Base-by-base conservation (phyloP, 2,797 vertebrate species). In the Kryptopterus vitreolus region DNA sequence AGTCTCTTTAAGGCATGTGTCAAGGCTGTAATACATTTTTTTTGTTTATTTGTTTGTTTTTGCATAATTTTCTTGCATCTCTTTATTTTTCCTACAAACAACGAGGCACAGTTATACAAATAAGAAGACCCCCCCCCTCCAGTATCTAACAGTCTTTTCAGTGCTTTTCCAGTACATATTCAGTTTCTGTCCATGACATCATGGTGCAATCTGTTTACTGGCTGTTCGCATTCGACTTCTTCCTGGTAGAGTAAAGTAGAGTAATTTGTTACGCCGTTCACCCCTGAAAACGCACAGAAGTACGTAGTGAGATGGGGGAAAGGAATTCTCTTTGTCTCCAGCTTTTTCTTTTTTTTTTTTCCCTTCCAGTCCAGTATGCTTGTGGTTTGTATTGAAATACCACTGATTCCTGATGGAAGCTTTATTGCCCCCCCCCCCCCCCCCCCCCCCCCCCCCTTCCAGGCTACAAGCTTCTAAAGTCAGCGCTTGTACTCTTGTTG, bases 261-360 rank as follows among this genome's bases (percentile, higher is more conserved):
- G 29, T 16, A 20, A 69, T 76, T 26, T 81, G 43, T 65, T 71
- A 85, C 58, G 57, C 61, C 70, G 3, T 70, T n/a, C 46, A 43
- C 18, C 10, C 50, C 79, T 70, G 80, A 55, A 78, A 81, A 89
- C 87, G 80, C 79, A 59, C 79, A 82, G 80, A 46, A 81, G 73
- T 76, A 82, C 77, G 74, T 80, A 82, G 77, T 74, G 59, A 83
- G 79, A 82, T 50, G 69, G 82, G 79, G 58, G 81, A 83, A 79
- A 83, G 66, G 84, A 87, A 86, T 87, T 85, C 82, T 84, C 77
- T 84, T 84, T 80, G 79, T 86, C 81, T 85, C 66, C 22, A n/a
- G 20, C 9, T 85, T 81, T 73, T 43, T 43, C 10, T 43, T 43
- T 38, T 7, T 38, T 43, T 43, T 10, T 43, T 10, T 43, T 43